Evolutionary conservation across 2,797 vertebrate species (phyloP).

Genomic region (Lepilemur septentrionalis): DNA sequence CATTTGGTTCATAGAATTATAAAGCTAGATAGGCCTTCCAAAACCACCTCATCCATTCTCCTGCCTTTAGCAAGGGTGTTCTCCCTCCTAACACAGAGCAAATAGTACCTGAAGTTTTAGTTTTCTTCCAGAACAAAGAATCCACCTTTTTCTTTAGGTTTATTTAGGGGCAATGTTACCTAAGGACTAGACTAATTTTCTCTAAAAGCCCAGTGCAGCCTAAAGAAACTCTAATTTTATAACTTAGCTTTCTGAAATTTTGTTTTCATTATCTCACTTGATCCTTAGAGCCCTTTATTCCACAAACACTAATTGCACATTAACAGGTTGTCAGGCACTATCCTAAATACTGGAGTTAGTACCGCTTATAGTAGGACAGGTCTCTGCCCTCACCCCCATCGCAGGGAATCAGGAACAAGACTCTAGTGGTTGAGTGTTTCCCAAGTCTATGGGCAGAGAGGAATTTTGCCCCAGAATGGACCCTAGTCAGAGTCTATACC

Average conservation of each 20-base stretch:
- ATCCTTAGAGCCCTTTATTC: background rate
- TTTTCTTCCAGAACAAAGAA: background rate
- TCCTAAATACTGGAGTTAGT: background rate
- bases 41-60: background rate
- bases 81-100: background rate
- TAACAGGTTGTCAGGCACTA: background rate
- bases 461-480: background rate
- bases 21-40: background rate
- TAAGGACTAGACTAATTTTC: background rate
- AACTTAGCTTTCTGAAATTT: background rate
- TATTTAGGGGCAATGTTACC: background rate
- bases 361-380: background rate
- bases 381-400: background rate
- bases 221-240: conserved; percentile 35
- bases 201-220: background rate
- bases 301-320: background rate
- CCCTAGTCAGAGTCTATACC: background rate
- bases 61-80: background rate
- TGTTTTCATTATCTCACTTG: background rate
- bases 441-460: background rate
- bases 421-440: background rate
- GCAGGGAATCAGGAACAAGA: background rate
- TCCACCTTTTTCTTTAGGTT: background rate
- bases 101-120: background rate
- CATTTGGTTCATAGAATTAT: background rate